Evolutionary conservation across 2,888 invertebrate species (phyloP).

Genomic region (Saturnia pavonia): DNA sequence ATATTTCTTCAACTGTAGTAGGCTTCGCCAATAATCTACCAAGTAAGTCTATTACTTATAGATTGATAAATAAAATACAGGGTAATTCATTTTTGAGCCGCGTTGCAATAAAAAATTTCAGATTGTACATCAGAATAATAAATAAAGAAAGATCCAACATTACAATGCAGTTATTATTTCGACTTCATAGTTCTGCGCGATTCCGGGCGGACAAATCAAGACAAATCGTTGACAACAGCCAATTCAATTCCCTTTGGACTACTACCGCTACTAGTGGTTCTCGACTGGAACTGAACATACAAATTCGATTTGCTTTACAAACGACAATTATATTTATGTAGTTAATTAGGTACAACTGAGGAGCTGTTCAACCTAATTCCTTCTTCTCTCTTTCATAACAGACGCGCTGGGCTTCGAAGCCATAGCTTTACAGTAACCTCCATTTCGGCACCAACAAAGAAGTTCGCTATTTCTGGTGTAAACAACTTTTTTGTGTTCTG

Average conservation of each 20-base stretch:
- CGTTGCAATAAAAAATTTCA: background rate
- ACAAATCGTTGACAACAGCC: conserved; percentile 12
- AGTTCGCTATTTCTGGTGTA: no score
- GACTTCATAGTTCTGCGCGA: background rate
- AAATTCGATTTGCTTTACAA: background rate
- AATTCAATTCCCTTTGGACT: conserved; percentile 11
- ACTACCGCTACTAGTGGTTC: background rate
- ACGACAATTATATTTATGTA: no score
- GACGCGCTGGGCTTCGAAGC: no score
- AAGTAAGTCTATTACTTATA: background rate
- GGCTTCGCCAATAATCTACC: background rate
- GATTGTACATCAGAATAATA: background rate
- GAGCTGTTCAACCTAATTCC: no score
- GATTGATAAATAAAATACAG: background rate
- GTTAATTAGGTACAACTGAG: no score
- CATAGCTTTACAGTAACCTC: no score
- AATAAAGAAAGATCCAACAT: background rate
- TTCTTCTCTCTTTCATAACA: no score
- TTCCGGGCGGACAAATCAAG: conserved; percentile 2
- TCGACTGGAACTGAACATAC: background rate
- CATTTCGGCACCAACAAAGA: no score
- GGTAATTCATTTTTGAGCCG: no score
- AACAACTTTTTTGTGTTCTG: no score
- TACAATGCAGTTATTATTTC: background rate
- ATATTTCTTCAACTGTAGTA: no score